phyloP scores from a whole-genome alignment of 2,888 invertebrate genomes.

The Gortyna flavago region DNA sequence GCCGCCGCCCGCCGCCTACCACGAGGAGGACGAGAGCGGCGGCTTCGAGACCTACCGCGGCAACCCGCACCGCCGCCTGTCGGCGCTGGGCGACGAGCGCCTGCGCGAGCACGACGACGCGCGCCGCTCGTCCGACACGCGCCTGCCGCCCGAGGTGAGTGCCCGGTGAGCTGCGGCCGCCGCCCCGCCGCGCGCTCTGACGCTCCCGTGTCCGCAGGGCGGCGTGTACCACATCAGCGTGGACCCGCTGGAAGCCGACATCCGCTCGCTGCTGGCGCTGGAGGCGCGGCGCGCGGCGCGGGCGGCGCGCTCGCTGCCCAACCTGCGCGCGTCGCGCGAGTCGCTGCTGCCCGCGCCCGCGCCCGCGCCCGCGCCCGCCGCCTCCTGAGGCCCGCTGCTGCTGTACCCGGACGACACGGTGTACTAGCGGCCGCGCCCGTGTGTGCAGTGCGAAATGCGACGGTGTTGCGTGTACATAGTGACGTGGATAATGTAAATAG shows the following conservation, averaged over 20 bases:
- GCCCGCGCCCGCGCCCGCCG: slow-evolving; percentile 59
- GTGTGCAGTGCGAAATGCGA: slow-evolving; percentile 43
- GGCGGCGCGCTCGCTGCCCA: slow-evolving; percentile 91
- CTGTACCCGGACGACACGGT: slow-evolving; percentile 85
- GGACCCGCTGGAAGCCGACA: slow-evolving; percentile 86
- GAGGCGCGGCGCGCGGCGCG: slow-evolving; percentile 88
- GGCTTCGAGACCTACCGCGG: slow-evolving; percentile 87
- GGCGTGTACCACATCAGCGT: slow-evolving; percentile 88
- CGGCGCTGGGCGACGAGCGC: slow-evolving; percentile 71
- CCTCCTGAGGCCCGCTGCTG: slow-evolving; percentile 86
- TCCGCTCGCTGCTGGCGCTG: slow-evolving; percentile 83
- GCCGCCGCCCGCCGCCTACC: slow-evolving; percentile 83
- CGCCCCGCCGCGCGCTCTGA: slow-evolving; percentile 21
- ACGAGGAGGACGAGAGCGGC: slow-evolving; percentile 89
- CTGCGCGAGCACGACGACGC: slow-evolving; percentile 63
- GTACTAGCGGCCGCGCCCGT: slow-evolving; percentile 76
- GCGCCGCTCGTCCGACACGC: slow-evolving; percentile 67
- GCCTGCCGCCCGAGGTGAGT: slow-evolving; percentile 61
- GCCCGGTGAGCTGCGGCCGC: slow-evolving; percentile 12
- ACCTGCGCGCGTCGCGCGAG: slow-evolving; percentile 91
- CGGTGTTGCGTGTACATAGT: slow-evolving; percentile 52
- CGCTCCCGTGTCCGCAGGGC: slow-evolving; percentile 68
- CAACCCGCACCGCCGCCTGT: slow-evolving; percentile 82
- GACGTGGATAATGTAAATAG: slow-evolving; percentile 61
- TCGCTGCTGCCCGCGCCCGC: slow-evolving; percentile 63